Base-by-base conservation (phyloP, 2,888 invertebrate species). In the Drosophila infuscata region DNA sequence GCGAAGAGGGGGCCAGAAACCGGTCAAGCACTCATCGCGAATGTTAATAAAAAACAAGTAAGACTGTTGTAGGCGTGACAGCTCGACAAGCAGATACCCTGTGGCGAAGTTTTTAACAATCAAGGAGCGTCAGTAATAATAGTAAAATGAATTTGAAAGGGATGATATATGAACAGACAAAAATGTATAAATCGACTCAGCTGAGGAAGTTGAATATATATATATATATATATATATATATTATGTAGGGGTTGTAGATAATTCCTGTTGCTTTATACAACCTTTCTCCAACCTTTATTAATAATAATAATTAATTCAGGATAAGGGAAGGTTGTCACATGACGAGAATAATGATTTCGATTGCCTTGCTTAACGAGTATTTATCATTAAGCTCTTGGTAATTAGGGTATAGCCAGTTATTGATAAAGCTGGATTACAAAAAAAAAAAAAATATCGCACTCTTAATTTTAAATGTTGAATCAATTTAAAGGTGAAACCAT, bases 331-430 rank as follows among this genome's bases (percentile, higher is more conserved):
- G 51, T 25, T 11, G 7, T 30, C 11, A 29, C 46, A 68, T 30
- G 53, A 3, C 25, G 25, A 25, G 25, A 25, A 25, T 25, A 25
- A 25, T 3, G 25, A 73, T 72, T 69, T 66, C 62, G 60, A 65
- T 56, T 64, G 58, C 60, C 52, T 33, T 62, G 65, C 63, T 78
- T 69, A 60, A 66, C 35, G 48, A 59, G 67, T 46, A 60, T 69
- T 70, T 62, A 64, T 59, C 15, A 1, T 38, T 33, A 12, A 41
- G 11, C 20, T 20, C 43, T 60, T 29, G 17, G 8, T 12, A 1
- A 12, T 32, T 0, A 7, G 30, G 33, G 29, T 20, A 41, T 12
- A 29, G 29, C 25, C 7, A 8, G 20, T 20, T 11, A 20, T 5
- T 8, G 29, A 20, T n/a, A 3, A 0, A 30, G 33, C 29, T 41